A percentile compares a stretch with the other conserved stretches of the same genome.
Evolutionary conservation across 2,113 vertebrate genomes (phyloP).

Genomic region (Cyanoramphus novaezelandiae): DNA sequence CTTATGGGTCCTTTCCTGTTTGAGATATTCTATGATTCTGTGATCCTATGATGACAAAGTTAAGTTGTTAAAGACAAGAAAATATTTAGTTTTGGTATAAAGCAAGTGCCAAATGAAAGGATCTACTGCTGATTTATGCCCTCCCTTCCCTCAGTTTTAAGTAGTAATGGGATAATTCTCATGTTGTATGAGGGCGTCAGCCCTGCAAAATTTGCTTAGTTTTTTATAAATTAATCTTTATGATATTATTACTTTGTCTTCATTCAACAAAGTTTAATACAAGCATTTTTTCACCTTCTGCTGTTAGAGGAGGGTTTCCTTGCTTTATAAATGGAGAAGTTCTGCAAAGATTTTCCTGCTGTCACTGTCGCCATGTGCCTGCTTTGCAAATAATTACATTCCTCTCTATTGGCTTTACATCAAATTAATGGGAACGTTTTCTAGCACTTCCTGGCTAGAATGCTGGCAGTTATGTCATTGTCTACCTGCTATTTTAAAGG

Average conservation of each 20-base stretch:
- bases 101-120: neutral
- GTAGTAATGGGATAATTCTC: neutral
- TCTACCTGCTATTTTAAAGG: neutral
- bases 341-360: neutral
- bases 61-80: neutral
- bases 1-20: neutral
- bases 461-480: neutral
- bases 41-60: neutral
- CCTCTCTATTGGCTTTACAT: neutral
- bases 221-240: neutral
- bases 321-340: neutral
- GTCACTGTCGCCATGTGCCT: neutral
- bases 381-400: neutral
- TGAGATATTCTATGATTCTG: neutral
- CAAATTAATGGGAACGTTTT: neutral
- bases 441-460: neutral
- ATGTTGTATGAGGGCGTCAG: neutral
- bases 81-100: neutral
- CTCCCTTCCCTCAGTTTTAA: neutral
- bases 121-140: neutral
- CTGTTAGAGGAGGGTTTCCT: neutral
- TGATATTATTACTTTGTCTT: neutral
- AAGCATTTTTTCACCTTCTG: neutral
- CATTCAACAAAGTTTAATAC: neutral
- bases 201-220: neutral